Evolutionary conservation across 1,140 invertebrate genomes (phyloP).

Genomic region (Tetranychus cinnabarinus): DNA sequence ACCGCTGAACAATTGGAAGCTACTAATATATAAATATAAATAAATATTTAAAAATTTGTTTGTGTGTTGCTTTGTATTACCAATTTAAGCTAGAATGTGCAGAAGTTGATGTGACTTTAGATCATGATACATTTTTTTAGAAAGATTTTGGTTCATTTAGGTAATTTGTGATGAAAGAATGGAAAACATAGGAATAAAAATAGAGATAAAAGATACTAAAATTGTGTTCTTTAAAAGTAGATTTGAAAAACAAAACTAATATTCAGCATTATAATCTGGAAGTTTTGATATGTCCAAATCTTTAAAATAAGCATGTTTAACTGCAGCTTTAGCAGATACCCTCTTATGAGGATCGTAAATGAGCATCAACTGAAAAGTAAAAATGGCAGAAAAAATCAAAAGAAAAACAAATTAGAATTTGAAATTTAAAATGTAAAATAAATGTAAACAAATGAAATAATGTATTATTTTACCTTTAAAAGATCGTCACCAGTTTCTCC

Average conservation of each 20-base stretch:
- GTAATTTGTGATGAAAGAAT: no score
- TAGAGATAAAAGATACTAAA: no score
- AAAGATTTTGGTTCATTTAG: no score
- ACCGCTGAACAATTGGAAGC: no score
- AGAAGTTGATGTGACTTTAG: no score
- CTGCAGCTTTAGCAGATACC: constrained; percentile 41
- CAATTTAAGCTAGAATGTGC: no score
- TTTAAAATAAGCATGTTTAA: constrained; percentile 51
- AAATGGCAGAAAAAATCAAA: not conserved
- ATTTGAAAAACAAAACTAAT: not conserved
- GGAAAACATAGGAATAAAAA: no score
- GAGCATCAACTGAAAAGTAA: constrained; percentile 40
- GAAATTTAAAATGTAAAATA: not conserved
- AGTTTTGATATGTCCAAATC: constrained; percentile 25
- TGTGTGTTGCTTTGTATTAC: no score
- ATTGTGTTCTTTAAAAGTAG: no score
- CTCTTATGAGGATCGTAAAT: constrained; percentile 48
- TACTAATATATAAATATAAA: no score
- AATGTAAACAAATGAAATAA: not conserved
- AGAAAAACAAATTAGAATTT: not conserved
- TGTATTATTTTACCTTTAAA: constrained; percentile 25
- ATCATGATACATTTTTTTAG: no score
- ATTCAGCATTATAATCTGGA: not conserved
- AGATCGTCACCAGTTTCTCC: constrained; percentile 40
- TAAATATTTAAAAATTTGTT: no score